Evolutionary conservation across 2,888 invertebrate genomes (phyloP).

Genomic region (Listrodromus nycthemerus): DNA sequence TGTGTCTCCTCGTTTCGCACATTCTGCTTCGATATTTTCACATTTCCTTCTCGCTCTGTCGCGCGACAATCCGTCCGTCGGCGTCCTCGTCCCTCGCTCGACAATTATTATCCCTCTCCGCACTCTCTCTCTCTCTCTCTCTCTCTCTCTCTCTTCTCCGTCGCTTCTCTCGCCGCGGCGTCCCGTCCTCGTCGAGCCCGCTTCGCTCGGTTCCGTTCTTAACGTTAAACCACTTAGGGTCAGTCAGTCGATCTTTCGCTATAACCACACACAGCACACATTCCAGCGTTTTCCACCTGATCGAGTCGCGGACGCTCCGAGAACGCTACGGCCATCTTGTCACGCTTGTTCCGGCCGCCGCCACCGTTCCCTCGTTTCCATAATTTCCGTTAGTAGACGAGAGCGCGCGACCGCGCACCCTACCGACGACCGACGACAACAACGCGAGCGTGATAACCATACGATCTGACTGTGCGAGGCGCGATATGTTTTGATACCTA

Average conservation of each 20-base stretch:
- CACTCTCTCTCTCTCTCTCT: conserved; percentile 43
- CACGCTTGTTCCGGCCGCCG: conserved; percentile 57
- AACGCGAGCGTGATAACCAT: conserved; percentile 17
- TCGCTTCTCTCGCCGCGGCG: conserved; percentile 14
- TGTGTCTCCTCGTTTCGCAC: conserved; percentile 67
- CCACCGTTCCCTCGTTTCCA: conserved; percentile 29
- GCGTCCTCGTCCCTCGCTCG: conserved; percentile 1
- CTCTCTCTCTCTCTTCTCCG: conserved; percentile 20
- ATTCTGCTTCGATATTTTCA: conserved; percentile 53
- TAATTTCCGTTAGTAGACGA: conserved; percentile 21
- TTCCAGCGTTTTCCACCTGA: conserved; percentile 83
- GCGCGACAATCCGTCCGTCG: conserved; percentile 19
- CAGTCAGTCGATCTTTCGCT: conserved; percentile 82
- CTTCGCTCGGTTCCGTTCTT: conserved; percentile 75
- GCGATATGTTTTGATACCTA: conserved; percentile 17
- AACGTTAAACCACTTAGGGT: conserved; percentile 83
- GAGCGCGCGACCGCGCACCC: conserved; percentile 23
- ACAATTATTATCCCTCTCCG: conserved; percentile 35
- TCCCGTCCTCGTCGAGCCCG: conserved; percentile 58
- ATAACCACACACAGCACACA: conserved; percentile 70
- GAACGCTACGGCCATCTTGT: conserved; percentile 77
- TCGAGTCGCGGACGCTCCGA: conserved; percentile 78
- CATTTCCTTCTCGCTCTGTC: conserved; percentile 26
- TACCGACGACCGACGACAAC: conserved; percentile 41
- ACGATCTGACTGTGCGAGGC: conserved; percentile 11